Evolutionary conservation across 2,113 vertebrate species (phyloP).

Genomic region (Sminthopsis crassicaudata): DNA sequence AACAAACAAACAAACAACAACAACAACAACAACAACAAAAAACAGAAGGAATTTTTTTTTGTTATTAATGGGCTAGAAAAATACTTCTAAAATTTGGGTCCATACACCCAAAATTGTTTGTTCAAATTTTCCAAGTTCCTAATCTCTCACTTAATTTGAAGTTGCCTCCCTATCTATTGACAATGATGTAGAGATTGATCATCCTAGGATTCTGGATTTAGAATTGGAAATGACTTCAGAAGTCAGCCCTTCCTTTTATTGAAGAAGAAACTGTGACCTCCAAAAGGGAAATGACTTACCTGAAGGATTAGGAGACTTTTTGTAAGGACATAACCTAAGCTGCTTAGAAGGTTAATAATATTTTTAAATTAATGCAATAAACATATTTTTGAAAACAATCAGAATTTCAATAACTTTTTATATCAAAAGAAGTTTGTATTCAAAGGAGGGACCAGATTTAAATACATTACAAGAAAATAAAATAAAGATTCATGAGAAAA

Average conservation of each 20-base stretch:
- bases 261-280: slow-evolving; percentile 2
- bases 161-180: not conserved
- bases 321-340: not conserved
- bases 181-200: not conserved
- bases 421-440: not conserved
- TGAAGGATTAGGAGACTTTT: not conserved
- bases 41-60: not conserved
- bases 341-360: not conserved
- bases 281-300: not conserved
- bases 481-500: not conserved
- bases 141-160: slow-evolving; percentile 17
- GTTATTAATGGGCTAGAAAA: not conserved
- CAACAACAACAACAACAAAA: too few species aligned
- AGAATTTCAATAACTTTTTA: not conserved
- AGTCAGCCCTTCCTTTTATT: not conserved
- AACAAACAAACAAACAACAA: too few species aligned
- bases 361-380: slow-evolving; percentile 19
- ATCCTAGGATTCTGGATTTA: not conserved
- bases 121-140: slow-evolving; percentile 21
- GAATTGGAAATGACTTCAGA: not conserved
- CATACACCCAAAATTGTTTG: not conserved
- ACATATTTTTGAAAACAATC: not conserved
- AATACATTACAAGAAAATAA: not conserved
- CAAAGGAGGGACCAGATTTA: not conserved
- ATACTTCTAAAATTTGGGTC: not conserved